phyloP scores from a whole-genome alignment of 2,888 invertebrate genomes.

The Chymomyza procnemis region DNA sequence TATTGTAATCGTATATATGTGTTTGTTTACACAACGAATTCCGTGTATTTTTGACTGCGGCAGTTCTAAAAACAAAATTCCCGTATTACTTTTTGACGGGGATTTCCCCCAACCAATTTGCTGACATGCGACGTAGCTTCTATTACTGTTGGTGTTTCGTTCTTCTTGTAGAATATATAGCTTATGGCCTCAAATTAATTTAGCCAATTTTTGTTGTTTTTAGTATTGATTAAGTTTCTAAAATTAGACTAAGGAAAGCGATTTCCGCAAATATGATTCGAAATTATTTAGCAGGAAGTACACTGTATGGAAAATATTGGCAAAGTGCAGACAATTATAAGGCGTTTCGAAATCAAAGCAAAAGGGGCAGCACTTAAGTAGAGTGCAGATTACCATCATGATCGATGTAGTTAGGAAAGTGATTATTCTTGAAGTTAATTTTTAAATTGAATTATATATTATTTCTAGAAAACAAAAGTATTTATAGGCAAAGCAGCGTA shows the following conservation, averaged over 20 bases:
- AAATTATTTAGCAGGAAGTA: not conserved
- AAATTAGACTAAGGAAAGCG: not conserved
- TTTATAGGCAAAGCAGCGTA: no score
- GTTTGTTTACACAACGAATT: constrained; percentile 42
- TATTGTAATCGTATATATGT: not conserved
- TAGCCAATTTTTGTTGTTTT: not conserved
- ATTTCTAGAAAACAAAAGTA: no score
- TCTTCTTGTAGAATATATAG: not conserved
- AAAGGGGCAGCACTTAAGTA: no score
- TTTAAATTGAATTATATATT: no score
- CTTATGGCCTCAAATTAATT: not conserved
- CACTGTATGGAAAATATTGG: no score
- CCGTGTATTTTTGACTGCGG: constrained; percentile 40
- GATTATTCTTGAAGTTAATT: no score
- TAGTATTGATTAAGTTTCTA: no score
- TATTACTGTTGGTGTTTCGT: not conserved
- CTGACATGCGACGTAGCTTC: not conserved
- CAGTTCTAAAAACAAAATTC: constrained; percentile 23
- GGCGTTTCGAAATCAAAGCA: no score
- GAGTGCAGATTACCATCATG: no score
- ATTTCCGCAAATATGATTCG: not conserved
- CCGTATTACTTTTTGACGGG: constrained; percentile 10
- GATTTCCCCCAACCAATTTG: not conserved
- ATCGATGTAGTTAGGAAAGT: no score
- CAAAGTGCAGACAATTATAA: no score